Conservation (phyloP, 1,140 invertebrate species). For the Odontomachus brunneus region DNA sequence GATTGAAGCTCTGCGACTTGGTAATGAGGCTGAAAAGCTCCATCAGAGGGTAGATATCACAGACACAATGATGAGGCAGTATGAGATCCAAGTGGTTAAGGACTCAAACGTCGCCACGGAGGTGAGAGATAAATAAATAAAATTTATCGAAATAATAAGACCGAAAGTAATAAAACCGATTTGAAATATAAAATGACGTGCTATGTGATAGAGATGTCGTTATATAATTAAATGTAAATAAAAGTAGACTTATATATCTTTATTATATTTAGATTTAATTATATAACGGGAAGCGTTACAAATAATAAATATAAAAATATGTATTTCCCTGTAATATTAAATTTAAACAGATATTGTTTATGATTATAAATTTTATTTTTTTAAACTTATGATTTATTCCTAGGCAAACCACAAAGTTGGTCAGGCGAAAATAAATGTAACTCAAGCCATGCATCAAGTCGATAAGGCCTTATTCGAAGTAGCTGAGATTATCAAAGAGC, state of each 20-base stretch:
- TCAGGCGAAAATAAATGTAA: constrained; percentile 93
- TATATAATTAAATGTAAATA: too few species aligned
- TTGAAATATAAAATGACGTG: neutral
- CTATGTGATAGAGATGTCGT: neutral
- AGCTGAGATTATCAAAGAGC: constrained; percentile 91
- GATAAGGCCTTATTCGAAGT: constrained; percentile 92
- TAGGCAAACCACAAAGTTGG: constrained; percentile 92
- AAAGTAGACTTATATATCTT: too few species aligned
- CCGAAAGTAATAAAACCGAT: too few species aligned
- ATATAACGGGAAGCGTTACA: too few species aligned
- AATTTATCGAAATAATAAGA: neutral
- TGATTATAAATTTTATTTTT: neutral
- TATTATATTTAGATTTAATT: too few species aligned
- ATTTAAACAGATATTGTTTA: neutral
- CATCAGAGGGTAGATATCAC: constrained; percentile 90
- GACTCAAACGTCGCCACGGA: constrained; percentile 91
- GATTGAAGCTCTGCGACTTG: constrained; percentile 89
- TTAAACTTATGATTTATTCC: constrained; percentile 64
- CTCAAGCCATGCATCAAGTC: constrained; percentile 92
- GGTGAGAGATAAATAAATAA: constrained; percentile 86
- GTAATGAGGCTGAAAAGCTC: constrained; percentile 92
- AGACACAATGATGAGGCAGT: constrained; percentile 88
- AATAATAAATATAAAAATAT: too few species aligned
- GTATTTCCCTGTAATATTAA: too few species aligned
- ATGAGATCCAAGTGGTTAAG: constrained; percentile 90